Evolutionary conservation across 2,113 vertebrate species (phyloP), one percentile per base, ranked within the genome.

Genomic region (Ptilorrhoa leucosticta): DNA sequence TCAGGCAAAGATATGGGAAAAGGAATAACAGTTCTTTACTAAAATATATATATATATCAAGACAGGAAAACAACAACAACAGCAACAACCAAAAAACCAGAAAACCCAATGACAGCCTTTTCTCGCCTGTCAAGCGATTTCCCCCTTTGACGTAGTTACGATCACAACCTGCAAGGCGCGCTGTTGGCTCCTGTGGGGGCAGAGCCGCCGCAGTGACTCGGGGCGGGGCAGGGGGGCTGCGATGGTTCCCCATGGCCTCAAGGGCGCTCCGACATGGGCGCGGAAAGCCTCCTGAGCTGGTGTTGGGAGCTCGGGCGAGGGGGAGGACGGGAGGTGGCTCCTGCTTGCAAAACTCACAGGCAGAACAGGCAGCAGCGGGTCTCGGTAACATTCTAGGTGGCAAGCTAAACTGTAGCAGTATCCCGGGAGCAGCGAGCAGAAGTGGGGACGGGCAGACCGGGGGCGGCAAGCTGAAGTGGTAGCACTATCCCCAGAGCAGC

Each of bases 61-160:
- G 57, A 60, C 35, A 60, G 35, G 35, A 26, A 60, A 37, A 37
- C 23, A 58, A 18, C 35, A 60, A 18, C 24, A 37, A 26, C 35
- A 24, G 13, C 56, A 35, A 58, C n/a, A 35, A 35, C 21, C 7
- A 60, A 18, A 24, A 57, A 7, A 4, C 4, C 57, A 60, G 35
- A 37, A 60, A 60, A 18, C 24, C 16, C 35, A 27, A 5, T 6
- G 15, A 23, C 13, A n/a, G 24, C 57, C 24, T 26, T 37, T 37
- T 37, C 57, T 7, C 1, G 7, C 47, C 47, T n/a, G 4, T 16
- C 13, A 11, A 37, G 45, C n/a, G 0, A 8, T 30, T 50, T 35
- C 24, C 65, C 65, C 26, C 18, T 28, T 39, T 48, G 65, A 17
- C 35, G 65, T 35, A 47, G 24, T 15, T 48, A 27, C 13, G 9